Evolutionary conservation across 2,113 vertebrate genomes (phyloP).

Genomic region (Phaetusa simplex): DNA sequence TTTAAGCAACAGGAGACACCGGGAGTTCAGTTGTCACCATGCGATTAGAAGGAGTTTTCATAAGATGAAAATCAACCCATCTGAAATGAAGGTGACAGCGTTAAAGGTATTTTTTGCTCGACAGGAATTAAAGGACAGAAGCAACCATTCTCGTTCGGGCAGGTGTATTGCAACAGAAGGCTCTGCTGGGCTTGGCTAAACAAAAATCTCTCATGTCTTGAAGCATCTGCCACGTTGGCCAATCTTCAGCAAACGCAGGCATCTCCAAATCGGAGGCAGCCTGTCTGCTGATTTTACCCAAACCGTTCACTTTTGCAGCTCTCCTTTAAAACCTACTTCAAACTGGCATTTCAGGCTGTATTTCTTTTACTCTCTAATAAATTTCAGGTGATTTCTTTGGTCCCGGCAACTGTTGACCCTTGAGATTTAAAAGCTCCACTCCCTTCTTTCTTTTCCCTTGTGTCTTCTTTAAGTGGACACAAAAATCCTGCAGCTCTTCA

Average conservation of each 20-base stretch:
- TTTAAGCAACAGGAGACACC: neutral
- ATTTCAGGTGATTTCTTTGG: neutral
- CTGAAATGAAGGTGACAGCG: neutral
- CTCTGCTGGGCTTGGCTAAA: conserved; percentile 57
- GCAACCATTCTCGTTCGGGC: neutral
- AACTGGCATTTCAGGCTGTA: neutral
- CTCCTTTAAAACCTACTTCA: neutral
- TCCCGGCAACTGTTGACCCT: neutral
- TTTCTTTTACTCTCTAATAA: neutral
- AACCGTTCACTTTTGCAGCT: neutral
- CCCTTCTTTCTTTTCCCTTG: neutral
- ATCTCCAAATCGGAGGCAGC: neutral
- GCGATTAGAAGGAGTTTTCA: neutral
- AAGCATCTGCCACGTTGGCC: conserved; percentile 49
- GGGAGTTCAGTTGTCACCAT: neutral
- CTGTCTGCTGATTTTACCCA: neutral
- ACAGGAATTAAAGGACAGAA: conserved; percentile 9
- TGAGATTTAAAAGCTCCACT: neutral
- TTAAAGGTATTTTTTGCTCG: neutral
- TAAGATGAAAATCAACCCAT: neutral
- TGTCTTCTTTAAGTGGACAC: neutral
- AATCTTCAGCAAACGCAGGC: neutral
- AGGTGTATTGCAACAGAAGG: conserved; percentile 57
- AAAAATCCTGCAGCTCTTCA: neutral
- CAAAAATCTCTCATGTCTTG: conserved; percentile 12